Conservation (phyloP, 1,140 invertebrate genomes). For the Periplaneta americana region DNA sequence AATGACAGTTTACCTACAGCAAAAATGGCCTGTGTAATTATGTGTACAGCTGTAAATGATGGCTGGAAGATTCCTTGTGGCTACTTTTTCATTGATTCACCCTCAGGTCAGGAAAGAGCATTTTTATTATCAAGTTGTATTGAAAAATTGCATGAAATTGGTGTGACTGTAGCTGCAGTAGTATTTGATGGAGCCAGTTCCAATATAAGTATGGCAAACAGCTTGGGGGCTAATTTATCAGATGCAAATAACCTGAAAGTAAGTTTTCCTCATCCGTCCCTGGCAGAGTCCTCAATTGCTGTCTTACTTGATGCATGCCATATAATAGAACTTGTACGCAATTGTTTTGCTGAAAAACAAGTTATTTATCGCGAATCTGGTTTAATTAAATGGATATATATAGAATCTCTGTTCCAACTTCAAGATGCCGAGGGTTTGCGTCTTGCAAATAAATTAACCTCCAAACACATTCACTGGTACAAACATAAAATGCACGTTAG, state of each 20-base stretch:
- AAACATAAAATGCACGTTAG: neutral
- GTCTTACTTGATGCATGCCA: neutral
- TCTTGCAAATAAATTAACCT: neutral
- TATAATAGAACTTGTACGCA: neutral
- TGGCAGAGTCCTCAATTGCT: neutral
- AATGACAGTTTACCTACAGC: neutral
- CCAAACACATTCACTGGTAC: neutral
- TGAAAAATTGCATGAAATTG: neutral
- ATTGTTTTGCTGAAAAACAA: neutral
- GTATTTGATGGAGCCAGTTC: no score
- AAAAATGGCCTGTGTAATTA: neutral
- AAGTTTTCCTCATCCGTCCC: no score
- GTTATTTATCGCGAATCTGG: neutral
- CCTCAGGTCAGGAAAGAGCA: no score
- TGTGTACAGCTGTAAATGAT: no score
- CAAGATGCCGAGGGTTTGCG: neutral
- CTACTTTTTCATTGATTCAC: no score
- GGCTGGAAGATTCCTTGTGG: no score
- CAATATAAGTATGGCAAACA: no score
- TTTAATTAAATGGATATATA: neutral
- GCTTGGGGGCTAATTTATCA: no score
- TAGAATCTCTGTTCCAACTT: neutral
- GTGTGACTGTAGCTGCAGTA: no score
- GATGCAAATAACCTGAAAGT: no score
- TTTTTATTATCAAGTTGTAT: neutral